Evolutionary conservation across 1,140 invertebrate genomes (phyloP).

Genomic region (Drosophila insularis): DNA sequence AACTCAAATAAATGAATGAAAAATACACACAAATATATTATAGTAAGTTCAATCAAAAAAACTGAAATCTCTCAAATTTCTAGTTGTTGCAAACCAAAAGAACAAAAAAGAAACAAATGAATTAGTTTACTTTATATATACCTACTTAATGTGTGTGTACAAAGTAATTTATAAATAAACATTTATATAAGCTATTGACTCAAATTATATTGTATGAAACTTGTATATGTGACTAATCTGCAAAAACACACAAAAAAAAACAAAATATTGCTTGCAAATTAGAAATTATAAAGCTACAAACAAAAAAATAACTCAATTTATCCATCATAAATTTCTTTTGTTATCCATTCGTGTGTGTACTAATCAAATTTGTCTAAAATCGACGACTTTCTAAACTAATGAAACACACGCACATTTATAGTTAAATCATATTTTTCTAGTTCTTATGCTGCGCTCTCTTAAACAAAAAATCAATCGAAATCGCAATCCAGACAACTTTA

Average conservation of each 20-base stretch:
- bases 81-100: slow-evolving; percentile 52
- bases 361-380: background rate
- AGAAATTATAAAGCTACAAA: slow-evolving; percentile 1
- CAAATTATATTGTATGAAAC: slow-evolving; percentile 24
- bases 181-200: slow-evolving; percentile 40
- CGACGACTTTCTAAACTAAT: no score
- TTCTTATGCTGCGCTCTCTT: slow-evolving; percentile 35
- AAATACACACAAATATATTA: slow-evolving; percentile 41
- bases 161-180: slow-evolving; percentile 30
- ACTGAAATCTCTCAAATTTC: slow-evolving; percentile 43
- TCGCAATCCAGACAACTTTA: slow-evolving; percentile 61
- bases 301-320: slow-evolving; percentile 9
- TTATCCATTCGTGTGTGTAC: background rate
- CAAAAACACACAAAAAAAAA: slow-evolving; percentile 1
- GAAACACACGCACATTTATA: background rate
- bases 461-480: slow-evolving; percentile 21
- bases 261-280: slow-evolving; percentile 15
- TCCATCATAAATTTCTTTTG: background rate
- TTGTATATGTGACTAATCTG: slow-evolving; percentile 27
- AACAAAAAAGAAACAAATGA: no score
- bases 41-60: slow-evolving; percentile 24
- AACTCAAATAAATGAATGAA: slow-evolving; percentile 49
- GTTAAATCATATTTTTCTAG: slow-evolving; percentile 52
- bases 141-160: slow-evolving; percentile 45
- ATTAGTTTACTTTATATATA: slow-evolving; percentile 44